Evolutionary conservation across 2,113 vertebrate genomes (phyloP).

Genomic region (Nothobranchius furzeri): DNA sequence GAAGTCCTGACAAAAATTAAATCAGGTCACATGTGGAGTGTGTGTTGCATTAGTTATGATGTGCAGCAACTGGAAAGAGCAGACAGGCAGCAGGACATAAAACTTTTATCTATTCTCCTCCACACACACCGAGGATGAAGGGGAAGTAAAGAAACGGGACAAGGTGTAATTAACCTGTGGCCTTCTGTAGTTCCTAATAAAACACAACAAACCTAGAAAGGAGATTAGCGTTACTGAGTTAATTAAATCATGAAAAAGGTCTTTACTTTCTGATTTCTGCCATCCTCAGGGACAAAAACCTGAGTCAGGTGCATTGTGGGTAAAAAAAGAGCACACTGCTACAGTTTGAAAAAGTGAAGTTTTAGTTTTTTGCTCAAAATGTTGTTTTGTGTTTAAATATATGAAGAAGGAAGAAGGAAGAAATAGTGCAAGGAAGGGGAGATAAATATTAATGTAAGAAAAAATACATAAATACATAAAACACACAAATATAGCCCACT

Average conservation of each 20-base stretch:
- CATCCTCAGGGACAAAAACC: constrained; percentile 11
- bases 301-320: background rate
- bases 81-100: constrained; percentile 11
- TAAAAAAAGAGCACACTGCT: no score
- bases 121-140: constrained; percentile 7
- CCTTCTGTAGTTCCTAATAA: constrained; percentile 23
- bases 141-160: constrained; percentile 19
- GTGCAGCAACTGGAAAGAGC: constrained; percentile 19
- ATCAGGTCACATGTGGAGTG: constrained; percentile 10
- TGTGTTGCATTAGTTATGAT: constrained; percentile 37
- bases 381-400: no score
- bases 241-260: constrained; percentile 56
- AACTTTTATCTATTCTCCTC: constrained; percentile 39
- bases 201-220: constrained; percentile 45
- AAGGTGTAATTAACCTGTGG: constrained; percentile 61
- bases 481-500: no score
- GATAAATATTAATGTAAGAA: no score
- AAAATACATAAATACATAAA: no score
- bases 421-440: no score
- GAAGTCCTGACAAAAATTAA: background rate
- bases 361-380: no score
- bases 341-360: no score
- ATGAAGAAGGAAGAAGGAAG: no score
- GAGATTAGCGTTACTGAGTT: constrained; percentile 58
- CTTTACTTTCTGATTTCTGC: constrained; percentile 14